Evolutionary conservation across 2,888 invertebrate genomes (phyloP), one percentile per base, ranked within the genome.

Genomic region (Pandemis cinnamomeana): DNA sequence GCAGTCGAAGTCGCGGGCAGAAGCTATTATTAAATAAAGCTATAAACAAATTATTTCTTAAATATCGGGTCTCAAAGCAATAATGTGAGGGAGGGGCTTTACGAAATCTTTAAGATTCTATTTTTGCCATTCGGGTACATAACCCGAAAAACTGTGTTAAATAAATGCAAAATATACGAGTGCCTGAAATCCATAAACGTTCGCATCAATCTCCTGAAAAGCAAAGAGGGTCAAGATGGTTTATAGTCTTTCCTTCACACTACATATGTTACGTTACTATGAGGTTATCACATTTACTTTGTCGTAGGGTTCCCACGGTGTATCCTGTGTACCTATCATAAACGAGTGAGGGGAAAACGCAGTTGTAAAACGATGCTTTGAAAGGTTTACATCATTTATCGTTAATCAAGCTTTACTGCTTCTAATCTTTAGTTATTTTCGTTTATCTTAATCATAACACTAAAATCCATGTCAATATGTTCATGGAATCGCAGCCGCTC

Each of bases 261-360:
- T 15, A 44, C 20, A 46, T 48, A 27, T 66, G 20, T 66, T 36
- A 48, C 11, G 36, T 51, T 66, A 36, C 51, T 36, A 36, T 66
- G 66, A 36, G 66, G 27, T 48, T 48, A 66, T 51, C 64, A 66
- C 66, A 66, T 51, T 51, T 27, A 64, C 63, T 64, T 42, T 64
- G 62, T 20, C 62, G 15, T n/a, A 10, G 13, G 44, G 15, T 62
- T 44, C 62, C 44, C 7, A 44, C 8, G 62, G 15, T 55, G 62
- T 15, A 5, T 44, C 15, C 60, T 36, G 1, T 36, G 27, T 36
- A 36, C 4, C 11, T n/a, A 13, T 8, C 44, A 15, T 20, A 62
- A 10, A 44, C 3, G 4, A 44, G 44, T 44, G 1, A 44, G 42
- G 3, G 13, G 7, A 8, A 6, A 20, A 55, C 2, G 8, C 53